Percentiles rank a stretch among this genome's conserved stretches.
Evolutionary conservation across 2,797 vertebrate species (phyloP).

Genomic region (Mustela erminea): DNA sequence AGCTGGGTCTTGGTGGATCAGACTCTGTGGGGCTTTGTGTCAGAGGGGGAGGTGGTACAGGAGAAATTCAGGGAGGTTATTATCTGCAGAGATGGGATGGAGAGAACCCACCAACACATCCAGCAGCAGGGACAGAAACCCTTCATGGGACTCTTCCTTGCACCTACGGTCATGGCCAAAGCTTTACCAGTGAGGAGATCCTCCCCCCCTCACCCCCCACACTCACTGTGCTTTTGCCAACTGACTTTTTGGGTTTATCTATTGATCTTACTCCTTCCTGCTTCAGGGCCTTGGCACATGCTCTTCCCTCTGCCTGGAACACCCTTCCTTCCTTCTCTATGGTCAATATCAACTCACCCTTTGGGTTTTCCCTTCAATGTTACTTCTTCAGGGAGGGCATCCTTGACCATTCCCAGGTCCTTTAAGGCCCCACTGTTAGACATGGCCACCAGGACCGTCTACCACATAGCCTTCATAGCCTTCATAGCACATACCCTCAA

Average conservation of each 20-base stretch:
- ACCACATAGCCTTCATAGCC: neutral
- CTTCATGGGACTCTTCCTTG: neutral
- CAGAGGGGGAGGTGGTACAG: no score
- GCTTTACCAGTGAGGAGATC: neutral
- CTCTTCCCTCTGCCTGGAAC: neutral
- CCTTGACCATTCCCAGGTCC: neutral
- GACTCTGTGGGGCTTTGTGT: neutral
- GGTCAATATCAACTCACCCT: neutral
- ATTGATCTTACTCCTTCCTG: neutral
- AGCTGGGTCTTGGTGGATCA: neutral
- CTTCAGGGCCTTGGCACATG: neutral
- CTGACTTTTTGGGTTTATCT: neutral
- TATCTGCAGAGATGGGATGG: neutral
- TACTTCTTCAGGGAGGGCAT: neutral
- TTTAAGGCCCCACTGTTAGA: neutral
- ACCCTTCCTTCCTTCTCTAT: neutral
- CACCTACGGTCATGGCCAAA: neutral
- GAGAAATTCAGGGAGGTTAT: neutral
- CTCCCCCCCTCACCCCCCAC: fast-evolving
- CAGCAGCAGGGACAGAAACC: neutral
- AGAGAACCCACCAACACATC: neutral
- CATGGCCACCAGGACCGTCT: neutral
- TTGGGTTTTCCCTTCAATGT: neutral
- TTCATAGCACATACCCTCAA: neutral
- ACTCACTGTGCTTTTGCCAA: neutral